Evolutionary conservation across 2,888 invertebrate genomes (phyloP).

Genomic region (Phortica okadai): DNA sequence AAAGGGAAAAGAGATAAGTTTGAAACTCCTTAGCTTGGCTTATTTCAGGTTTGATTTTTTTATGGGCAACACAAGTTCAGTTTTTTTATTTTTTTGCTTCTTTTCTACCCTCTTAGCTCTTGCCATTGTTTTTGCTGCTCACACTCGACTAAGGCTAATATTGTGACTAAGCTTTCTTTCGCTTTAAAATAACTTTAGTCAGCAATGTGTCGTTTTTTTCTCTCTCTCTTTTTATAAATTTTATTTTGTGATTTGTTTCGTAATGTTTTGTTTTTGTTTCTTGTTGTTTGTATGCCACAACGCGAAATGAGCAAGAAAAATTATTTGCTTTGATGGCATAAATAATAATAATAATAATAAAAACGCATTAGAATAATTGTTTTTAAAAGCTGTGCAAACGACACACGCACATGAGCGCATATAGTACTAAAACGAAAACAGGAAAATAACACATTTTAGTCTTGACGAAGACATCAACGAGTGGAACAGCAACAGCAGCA

Average conservation of each 20-base stretch:
- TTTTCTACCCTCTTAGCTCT: not conserved
- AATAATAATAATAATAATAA: constrained; percentile 24
- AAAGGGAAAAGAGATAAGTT: not conserved
- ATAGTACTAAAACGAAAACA: not conserved
- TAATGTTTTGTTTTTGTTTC: not conserved
- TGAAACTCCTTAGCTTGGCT: not conserved
- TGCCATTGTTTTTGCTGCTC: not conserved
- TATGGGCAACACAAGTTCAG: not conserved
- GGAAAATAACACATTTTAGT: constrained; percentile 3
- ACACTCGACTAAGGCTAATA: not conserved
- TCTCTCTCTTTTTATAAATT: not conserved
- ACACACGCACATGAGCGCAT: not conserved
- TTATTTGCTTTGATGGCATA: not conserved
- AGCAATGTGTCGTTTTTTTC: not conserved
- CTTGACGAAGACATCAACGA: not conserved
- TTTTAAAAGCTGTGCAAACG: not conserved
- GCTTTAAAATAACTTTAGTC: constrained; percentile 16
- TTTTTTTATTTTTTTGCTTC: not conserved
- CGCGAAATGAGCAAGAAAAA: not conserved
- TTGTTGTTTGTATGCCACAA: not conserved
- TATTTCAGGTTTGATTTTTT: not conserved
- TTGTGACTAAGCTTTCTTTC: constrained; percentile 14
- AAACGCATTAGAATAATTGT: constrained; percentile 27
- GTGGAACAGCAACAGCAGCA: not conserved
- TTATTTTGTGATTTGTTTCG: not conserved